These are phyloP conservation scores for Lophotis ruficrista DNA, from an alignment of 2,113 vertebrate species.

Conservation along the genomic window DNA sequence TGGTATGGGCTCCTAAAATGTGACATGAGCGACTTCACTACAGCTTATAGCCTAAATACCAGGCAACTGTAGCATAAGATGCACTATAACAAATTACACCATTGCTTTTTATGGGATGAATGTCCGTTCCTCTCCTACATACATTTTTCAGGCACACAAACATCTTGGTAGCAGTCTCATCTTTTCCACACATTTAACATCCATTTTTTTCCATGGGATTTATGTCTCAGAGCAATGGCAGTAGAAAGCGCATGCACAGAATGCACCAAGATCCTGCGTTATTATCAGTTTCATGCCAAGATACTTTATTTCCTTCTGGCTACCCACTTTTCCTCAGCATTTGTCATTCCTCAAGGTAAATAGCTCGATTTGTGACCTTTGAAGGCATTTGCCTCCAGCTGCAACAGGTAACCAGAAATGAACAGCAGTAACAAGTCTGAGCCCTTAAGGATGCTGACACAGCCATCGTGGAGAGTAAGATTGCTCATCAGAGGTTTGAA, in stretches of 20 bases:
- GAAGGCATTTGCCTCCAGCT: not conserved
- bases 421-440: not conserved
- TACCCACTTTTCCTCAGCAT: not conserved
- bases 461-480: not conserved
- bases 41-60: not conserved
- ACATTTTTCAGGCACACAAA: not conserved
- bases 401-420: not conserved
- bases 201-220: not conserved
- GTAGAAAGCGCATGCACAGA: not conserved
- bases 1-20: not conserved
- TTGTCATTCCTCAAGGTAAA: not conserved
- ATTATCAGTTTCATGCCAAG: not conserved
- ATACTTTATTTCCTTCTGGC: not conserved
- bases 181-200: not conserved
- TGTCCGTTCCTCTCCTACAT: not conserved
- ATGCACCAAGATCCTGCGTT: not conserved
- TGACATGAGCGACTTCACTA: not conserved
- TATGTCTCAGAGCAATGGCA: not conserved
- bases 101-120: not conserved
- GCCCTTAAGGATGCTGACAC: not conserved
- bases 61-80: not conserved
- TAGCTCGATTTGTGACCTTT: fast-evolving
- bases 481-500: not conserved
- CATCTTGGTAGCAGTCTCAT: not conserved
- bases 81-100: fast-evolving